These are phyloP conservation scores for Calephelis virginiensis DNA, from an alignment of 1,140 invertebrate species.

Conservation along the genomic window DNA sequence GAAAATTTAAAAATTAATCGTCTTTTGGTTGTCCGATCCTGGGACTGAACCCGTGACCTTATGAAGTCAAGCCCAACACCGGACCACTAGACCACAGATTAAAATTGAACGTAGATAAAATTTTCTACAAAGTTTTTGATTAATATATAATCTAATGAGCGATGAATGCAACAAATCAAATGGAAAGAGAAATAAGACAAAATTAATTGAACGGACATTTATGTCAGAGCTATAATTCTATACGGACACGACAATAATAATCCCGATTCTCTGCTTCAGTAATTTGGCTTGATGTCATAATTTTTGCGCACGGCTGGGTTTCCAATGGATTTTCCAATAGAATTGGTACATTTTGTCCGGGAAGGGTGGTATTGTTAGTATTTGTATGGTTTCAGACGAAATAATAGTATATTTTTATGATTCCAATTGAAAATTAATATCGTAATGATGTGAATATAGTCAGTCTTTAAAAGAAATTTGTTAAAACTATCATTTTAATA, in stretches of 20 bases:
- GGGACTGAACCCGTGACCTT: too few species aligned
- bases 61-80: too few species aligned
- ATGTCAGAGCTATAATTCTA: conserved; percentile 14
- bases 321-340: conserved; percentile 66
- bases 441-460: conserved; percentile 41
- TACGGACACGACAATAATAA: conserved; percentile 38
- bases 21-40: too few species aligned
- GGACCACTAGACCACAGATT: too few species aligned
- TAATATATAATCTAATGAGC: too few species aligned
- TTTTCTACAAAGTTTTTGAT: too few species aligned
- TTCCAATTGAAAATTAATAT: conserved; percentile 6
- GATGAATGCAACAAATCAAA: not conserved
- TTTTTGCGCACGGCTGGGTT: conserved; percentile 59
- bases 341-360: conserved; percentile 50
- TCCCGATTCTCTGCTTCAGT: conserved; percentile 54
- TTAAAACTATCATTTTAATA: too few species aligned
- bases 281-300: conserved; percentile 68
- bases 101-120: too few species aligned
- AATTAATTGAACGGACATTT: conserved; percentile 15
- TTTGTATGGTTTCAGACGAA: conserved; percentile 38
- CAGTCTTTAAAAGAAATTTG: too few species aligned
- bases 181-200: not conserved
- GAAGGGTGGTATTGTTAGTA: conserved; percentile 35
- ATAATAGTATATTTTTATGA: conserved; percentile 44
- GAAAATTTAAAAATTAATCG: too few species aligned